phyloP scores from a whole-genome alignment of 2,113 vertebrate species.

The Tachycineta bicolor region DNA sequence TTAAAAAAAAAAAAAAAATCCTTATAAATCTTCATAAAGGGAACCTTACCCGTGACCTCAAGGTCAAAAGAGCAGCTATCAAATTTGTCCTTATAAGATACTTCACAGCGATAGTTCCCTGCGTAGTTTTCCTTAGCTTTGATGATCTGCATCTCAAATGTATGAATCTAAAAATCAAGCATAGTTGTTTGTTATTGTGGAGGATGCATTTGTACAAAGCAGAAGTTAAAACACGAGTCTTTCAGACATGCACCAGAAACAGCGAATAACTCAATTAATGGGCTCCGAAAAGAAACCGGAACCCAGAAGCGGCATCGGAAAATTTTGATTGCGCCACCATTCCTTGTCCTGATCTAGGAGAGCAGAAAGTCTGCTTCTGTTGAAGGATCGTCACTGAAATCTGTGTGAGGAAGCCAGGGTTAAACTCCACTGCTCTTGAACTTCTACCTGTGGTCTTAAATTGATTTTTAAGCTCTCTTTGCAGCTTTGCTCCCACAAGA shows the following conservation, averaged over 20 bases:
- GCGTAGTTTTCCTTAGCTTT: conserved; percentile 97
- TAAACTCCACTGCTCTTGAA: neutral
- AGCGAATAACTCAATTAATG: neutral
- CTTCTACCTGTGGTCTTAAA: neutral
- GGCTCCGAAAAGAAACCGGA: neutral
- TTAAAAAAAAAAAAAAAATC: neutral
- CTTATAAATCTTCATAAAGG: neutral
- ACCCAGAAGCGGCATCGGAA: fast-evolving
- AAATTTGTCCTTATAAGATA: conserved; percentile 96
- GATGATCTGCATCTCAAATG: conserved; percentile 98
- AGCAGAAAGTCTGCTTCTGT: neutral
- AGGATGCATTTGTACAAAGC: neutral
- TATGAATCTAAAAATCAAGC: conserved; percentile 83
- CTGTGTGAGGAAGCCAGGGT: neutral
- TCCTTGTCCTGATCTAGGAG: neutral
- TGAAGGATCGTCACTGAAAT: neutral
- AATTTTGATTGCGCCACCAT: neutral
- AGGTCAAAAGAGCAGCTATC: conserved; percentile 97
- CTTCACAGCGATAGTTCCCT: conserved; percentile 97
- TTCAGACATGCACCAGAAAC: neutral
- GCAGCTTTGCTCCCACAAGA: neutral
- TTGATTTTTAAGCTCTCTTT: neutral
- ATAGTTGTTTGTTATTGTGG: neutral
- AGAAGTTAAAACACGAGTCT: neutral
- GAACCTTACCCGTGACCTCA: conserved; percentile 88